Conservation (phyloP, 1,140 invertebrate species). For the Papilio machaon region DNA sequence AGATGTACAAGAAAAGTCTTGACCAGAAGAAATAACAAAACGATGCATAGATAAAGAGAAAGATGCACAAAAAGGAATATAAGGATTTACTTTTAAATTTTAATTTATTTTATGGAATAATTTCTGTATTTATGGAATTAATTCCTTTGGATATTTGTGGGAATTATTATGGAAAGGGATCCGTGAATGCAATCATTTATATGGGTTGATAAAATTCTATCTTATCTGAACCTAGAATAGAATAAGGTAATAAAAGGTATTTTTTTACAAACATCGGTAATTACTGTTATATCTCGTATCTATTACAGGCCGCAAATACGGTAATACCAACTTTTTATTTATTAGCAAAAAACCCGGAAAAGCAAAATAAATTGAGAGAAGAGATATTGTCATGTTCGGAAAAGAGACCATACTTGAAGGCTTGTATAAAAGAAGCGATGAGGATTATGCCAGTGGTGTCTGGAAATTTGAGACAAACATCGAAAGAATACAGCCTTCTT, state of each 20-base stretch:
- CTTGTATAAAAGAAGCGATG: conserved; percentile 85
- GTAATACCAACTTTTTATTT: conserved; percentile 82
- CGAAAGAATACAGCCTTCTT: conserved; percentile 81
- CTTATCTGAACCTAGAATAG: no score
- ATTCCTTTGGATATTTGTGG: no score
- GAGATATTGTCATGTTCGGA: conserved; percentile 81
- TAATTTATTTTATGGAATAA: no score
- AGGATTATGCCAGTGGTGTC: conserved; percentile 81
- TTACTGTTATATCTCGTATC: neutral
- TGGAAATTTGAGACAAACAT: conserved; percentile 77
- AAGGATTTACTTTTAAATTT: no score
- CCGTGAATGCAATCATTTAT: no score
- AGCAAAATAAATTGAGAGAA: conserved; percentile 85
- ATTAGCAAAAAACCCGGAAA: conserved; percentile 84
- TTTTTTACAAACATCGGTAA: neutral
- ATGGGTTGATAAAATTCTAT: no score
- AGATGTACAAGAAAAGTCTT: no score
- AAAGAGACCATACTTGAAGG: conserved; percentile 83
- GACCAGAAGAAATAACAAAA: no score
- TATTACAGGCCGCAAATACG: conserved; percentile 64
- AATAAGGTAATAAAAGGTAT: neutral
- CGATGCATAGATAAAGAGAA: no score
- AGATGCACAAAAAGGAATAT: no score
- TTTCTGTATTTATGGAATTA: no score
- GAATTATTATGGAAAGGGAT: no score